Evolutionary conservation across 2,797 vertebrate species (phyloP).

Genomic region (Oceanodroma leucorhoa): DNA sequence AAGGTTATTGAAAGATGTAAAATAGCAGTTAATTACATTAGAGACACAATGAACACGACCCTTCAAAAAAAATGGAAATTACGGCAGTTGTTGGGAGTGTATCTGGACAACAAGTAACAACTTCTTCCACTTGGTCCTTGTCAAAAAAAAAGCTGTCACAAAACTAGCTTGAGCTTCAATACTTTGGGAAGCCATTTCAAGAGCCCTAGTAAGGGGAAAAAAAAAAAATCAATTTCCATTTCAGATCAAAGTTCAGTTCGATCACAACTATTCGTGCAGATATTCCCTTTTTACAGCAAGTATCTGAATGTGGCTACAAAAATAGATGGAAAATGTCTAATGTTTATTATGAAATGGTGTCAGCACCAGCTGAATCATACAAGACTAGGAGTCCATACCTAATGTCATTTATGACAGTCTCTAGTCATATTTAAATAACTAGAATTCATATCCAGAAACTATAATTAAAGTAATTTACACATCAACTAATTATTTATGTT

Average conservation of each 20-base stretch:
- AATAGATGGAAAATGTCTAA: background rate
- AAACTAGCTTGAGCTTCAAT: background rate
- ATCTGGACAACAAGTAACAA: background rate
- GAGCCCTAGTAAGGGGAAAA: background rate
- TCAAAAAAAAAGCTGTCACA: background rate
- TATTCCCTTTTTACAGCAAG: background rate
- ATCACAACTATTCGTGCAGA: background rate
- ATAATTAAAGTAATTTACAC: background rate
- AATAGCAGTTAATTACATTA: background rate
- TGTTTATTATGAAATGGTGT: background rate
- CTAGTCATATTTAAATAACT: background rate
- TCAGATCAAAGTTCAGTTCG: background rate
- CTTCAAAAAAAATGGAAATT: rapidly evolving
- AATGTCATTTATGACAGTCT: background rate
- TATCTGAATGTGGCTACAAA: background rate
- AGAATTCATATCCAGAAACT: background rate
- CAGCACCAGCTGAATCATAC: background rate
- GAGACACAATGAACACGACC: background rate
- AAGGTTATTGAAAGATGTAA: background rate
- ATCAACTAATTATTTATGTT: background rate
- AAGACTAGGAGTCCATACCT: background rate
- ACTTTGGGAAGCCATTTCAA: background rate
- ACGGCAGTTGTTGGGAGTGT: background rate
- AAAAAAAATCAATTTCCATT: background rate
- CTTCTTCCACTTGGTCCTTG: background rate